Evolutionary conservation across 2,888 invertebrate species (phyloP).

Genomic region (Ornithoptera alexandrae): DNA sequence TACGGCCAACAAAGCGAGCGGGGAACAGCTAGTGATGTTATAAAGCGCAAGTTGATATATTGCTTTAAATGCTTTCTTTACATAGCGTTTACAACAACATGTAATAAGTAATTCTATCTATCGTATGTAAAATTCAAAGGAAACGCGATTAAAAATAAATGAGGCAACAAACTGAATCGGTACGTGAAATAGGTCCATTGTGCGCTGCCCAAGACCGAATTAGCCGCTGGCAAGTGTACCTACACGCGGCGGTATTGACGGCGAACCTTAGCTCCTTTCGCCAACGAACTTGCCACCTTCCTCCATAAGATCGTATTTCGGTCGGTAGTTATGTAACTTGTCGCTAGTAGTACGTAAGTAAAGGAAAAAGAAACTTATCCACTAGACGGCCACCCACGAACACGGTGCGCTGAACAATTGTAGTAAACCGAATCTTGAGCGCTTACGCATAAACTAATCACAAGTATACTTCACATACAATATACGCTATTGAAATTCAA

Average conservation of each 20-base stretch:
- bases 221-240: slow-evolving; percentile 53
- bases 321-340: slow-evolving; percentile 59
- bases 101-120: slow-evolving; percentile 27
- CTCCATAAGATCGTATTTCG: slow-evolving; percentile 59
- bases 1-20: no score
- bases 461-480: no score
- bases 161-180: slow-evolving; percentile 64
- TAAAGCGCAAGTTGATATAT: no score
- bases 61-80: no score
- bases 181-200: slow-evolving; percentile 75
- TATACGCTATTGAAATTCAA: no score
- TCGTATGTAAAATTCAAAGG: slow-evolving; percentile 17
- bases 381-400: slow-evolving; percentile 71
- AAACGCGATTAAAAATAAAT: slow-evolving; percentile 36
- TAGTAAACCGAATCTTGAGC: no score
- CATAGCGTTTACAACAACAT: neutral
- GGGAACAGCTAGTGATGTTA: no score
- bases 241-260: slow-evolving; percentile 53
- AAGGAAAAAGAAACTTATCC: slow-evolving; percentile 43
- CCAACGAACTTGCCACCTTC: slow-evolving; percentile 46
- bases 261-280: slow-evolving; percentile 52
- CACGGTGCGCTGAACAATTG: slow-evolving; percentile 29
- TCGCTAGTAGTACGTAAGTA: slow-evolving; percentile 62
- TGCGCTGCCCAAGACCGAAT: slow-evolving; percentile 65
- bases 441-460: no score